Evolutionary conservation across 2,888 invertebrate genomes (phyloP), one percentile per base, ranked within the genome.

Genomic region (Pachycephus smyrnensis): DNA sequence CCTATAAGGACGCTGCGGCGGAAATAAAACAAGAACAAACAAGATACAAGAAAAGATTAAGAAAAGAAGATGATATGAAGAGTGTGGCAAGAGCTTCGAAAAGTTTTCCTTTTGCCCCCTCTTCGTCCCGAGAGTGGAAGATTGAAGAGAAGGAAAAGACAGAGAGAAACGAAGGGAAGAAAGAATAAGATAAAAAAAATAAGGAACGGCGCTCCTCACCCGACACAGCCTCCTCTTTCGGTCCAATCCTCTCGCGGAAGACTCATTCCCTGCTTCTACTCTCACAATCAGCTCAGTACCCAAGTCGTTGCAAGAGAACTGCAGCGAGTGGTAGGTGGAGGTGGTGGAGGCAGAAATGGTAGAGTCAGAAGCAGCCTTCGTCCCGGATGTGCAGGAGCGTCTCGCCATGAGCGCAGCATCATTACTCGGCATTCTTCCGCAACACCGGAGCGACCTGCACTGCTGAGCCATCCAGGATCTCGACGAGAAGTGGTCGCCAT

Each of bases 221-320:
- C 55, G 2, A 1, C 55, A 55, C 55, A 55, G 55, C 55, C 55
- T 55, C 55, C 93, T 93, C 82, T 93, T 93, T 77, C 92, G 92
- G 84, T 93, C 93, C 69, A 90, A 78, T 75, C 79, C 79, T 76
- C 79, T 79, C 73, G 76, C 76, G 76, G 88, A 88, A 81, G 82
- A 86, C 86, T 90, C 90, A 87, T 91, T 92, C 90, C 90, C 85
- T 80, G 91, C 91, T 86, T 90, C 89, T 89, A 84, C 90, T 86
- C 88, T 88, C 76, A 37, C 71, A 31, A 15, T 33, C 71, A 32
- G 12, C 30, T 15, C 32, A 31, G 32, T 71, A 12, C 31, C 12
- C 71, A 11, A 71, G 32, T 55, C 55, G 12, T 23, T 71, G 71
- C 71, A 33, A 71, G 71, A 71, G 71, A 31, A 71, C 6, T 71